phyloP scores from a whole-genome alignment of 2,113 vertebrate species.

The Colossoma macropomum region DNA sequence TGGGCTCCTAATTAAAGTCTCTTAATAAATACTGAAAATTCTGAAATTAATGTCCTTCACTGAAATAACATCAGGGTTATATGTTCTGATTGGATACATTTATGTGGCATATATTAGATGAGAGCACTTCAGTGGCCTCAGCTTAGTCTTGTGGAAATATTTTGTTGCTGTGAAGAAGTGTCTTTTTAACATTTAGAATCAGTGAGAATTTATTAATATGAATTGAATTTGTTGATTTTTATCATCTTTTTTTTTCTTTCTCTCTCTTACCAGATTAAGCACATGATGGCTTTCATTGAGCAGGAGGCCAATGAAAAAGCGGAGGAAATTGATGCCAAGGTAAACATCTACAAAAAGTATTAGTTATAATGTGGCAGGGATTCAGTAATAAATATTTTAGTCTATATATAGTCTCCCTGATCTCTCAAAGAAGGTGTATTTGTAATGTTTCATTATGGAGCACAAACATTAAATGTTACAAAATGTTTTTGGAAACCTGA shows the following conservation, averaged over 20 bases:
- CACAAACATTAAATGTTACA: too few species aligned
- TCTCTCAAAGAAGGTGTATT: not conserved
- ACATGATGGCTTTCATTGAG: conserved; percentile 99
- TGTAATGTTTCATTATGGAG: not conserved
- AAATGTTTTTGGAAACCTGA: too few species aligned
- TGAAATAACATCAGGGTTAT: not conserved
- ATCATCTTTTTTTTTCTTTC: not conserved
- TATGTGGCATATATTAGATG: too few species aligned
- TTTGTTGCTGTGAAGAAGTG: too few species aligned
- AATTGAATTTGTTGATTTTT: not conserved
- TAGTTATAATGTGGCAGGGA: not conserved
- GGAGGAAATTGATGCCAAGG: conserved; percentile 99
- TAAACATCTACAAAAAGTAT: conserved; percentile 59
- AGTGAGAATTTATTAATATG: too few species aligned
- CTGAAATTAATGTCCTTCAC: not conserved
- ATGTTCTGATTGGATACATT: too few species aligned
- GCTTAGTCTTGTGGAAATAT: too few species aligned
- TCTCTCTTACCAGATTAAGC: conserved; percentile 84
- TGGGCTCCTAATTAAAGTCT: too few species aligned
- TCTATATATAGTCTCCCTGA: too few species aligned
- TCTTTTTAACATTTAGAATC: too few species aligned
- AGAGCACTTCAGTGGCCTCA: too few species aligned
- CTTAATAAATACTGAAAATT: not conserved
- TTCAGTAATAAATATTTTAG: not conserved
- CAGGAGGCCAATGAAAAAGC: conserved; percentile 99